These are phyloP conservation scores for Cossypha dichroa DNA, from an alignment of 2,797 vertebrate genomes.

Conservation along the genomic window DNA sequence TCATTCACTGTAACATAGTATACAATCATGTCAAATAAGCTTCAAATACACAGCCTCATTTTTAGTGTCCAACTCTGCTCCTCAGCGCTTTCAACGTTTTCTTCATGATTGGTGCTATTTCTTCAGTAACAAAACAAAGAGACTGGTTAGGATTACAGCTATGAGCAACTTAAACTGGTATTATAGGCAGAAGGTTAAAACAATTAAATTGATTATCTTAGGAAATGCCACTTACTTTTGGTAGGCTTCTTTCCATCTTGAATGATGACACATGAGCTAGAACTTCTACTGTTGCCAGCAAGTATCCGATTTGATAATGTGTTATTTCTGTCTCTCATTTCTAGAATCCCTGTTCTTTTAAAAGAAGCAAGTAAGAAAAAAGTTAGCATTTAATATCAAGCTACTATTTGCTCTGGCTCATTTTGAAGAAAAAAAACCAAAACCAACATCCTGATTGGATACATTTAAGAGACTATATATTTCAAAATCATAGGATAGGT, in stretches of 20 bases:
- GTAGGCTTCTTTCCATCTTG: constrained; percentile 78
- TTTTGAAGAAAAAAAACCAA: background rate
- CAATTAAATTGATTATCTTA: background rate
- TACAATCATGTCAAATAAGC: background rate
- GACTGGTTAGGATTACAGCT: background rate
- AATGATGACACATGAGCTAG: constrained; percentile 16
- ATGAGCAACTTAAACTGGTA: background rate
- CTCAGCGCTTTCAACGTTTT: constrained; percentile 86
- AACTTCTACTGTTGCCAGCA: constrained; percentile 47
- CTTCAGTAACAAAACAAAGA: constrained; percentile 60
- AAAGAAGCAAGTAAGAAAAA: background rate
- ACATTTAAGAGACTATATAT: background rate
- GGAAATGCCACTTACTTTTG: constrained; percentile 79
- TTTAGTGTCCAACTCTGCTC: constrained; percentile 78
- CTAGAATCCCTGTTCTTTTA: constrained; percentile 42
- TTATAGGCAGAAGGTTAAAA: background rate
- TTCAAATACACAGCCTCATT: background rate
- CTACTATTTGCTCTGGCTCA: background rate
- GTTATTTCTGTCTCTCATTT: constrained; percentile 55
- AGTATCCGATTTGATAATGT: constrained; percentile 9
- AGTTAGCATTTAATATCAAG: background rate
- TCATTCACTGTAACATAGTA: background rate
- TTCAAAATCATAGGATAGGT: background rate
- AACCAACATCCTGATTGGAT: background rate
- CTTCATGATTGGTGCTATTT: constrained; percentile 89